A percentile compares a stretch with the other conserved stretches of the same genome.
phyloP scores from a whole-genome alignment of 2,797 vertebrate genomes.

The Manis pentadactyla region DNA sequence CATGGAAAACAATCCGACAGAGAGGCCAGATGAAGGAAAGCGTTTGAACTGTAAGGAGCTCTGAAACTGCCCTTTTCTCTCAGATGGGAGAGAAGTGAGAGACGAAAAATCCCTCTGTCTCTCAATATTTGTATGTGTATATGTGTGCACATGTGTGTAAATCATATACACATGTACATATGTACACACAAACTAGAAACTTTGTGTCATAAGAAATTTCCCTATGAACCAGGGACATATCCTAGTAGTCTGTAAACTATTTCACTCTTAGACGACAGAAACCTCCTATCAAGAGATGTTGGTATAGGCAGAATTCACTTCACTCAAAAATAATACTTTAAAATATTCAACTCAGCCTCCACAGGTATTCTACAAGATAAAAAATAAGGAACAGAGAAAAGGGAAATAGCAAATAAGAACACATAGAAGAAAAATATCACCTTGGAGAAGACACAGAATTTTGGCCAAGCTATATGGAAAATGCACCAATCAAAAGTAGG shows the following conservation, averaged over 20 bases:
- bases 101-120: background rate
- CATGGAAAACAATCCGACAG: background rate
- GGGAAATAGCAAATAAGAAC: background rate
- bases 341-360: background rate
- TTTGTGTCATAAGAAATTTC: background rate
- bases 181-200: background rate
- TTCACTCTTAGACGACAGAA: background rate
- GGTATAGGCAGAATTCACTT: background rate
- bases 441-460: background rate
- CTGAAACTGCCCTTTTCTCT: background rate
- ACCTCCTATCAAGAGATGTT: background rate
- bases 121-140: background rate
- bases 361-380: background rate
- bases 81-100: background rate
- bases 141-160: background rate
- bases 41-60: background rate
- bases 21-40: background rate
- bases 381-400: background rate
- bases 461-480: background rate
- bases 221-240: background rate
- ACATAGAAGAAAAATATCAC: background rate
- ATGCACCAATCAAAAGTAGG: background rate
- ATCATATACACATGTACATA: background rate
- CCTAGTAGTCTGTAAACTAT: background rate
- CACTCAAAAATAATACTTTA: background rate